Evolutionary conservation across 2,113 vertebrate species (phyloP).

Genomic region (Nannobrachium achirus): DNA sequence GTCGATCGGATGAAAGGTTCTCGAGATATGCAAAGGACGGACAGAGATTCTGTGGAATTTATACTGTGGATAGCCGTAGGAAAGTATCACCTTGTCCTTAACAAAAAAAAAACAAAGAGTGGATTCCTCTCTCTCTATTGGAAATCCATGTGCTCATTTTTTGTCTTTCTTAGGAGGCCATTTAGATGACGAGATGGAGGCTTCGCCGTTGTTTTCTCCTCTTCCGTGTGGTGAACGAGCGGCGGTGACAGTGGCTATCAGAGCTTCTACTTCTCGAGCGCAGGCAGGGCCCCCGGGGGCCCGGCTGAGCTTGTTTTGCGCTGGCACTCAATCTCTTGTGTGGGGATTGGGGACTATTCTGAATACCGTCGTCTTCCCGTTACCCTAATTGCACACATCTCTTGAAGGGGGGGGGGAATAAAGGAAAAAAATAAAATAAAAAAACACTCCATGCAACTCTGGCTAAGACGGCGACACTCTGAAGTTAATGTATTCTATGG

Average conservation of each 20-base stretch:
- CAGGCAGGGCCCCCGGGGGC: slow-evolving; percentile 70
- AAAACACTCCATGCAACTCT: slow-evolving; percentile 68
- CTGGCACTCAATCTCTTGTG: slow-evolving; percentile 74
- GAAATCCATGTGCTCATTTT: slow-evolving; percentile 59
- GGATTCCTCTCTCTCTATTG: slow-evolving; percentile 33
- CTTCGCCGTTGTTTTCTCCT: slow-evolving; percentile 47
- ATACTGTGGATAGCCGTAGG: too few relatives aligned
- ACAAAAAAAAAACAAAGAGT: slow-evolving; percentile 13
- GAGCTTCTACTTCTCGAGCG: slow-evolving; percentile 65
- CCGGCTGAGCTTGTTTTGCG: slow-evolving; percentile 73
- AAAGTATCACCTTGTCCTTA: slow-evolving; percentile 35
- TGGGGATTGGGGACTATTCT: slow-evolving; percentile 78
- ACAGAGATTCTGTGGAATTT: too few relatives aligned
- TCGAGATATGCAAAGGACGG: too few relatives aligned
- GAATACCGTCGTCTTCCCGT: slow-evolving; percentile 77
- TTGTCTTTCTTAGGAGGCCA: slow-evolving; percentile 20
- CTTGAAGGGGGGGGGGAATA: slow-evolving; percentile 64
- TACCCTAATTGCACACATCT: slow-evolving; percentile 85
- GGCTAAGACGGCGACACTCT: slow-evolving; percentile 76
- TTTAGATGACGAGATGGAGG: slow-evolving; percentile 42
- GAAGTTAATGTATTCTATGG: slow-evolving; percentile 76
- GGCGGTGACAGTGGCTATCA: slow-evolving; percentile 47
- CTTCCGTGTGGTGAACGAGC: slow-evolving; percentile 53
- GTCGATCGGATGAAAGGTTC: too few relatives aligned
- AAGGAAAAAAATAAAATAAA: not conserved